Evolutionary conservation across 2,113 vertebrate genomes (phyloP).

Genomic region (Tursiops truncatus): DNA sequence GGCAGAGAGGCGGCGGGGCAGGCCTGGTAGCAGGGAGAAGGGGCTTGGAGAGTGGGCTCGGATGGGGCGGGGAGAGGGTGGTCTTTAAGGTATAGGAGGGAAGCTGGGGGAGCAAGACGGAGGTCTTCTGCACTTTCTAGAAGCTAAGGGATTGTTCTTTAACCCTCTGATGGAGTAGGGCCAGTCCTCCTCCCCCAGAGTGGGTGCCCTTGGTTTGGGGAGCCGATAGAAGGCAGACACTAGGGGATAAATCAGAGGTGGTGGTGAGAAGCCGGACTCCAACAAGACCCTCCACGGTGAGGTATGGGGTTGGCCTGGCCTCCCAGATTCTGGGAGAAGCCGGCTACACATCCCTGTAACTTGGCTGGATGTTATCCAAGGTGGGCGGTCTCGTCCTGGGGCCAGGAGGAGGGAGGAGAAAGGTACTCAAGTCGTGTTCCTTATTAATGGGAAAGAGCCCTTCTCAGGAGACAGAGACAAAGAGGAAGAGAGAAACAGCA

Average conservation of each 20-base stretch:
- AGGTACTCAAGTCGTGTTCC: neutral
- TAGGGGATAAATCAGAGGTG: neutral
- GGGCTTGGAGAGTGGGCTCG: neutral
- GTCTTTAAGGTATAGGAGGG: neutral
- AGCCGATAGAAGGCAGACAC: neutral
- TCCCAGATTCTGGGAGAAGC: neutral
- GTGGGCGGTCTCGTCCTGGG: neutral
- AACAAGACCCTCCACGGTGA: fast-evolving
- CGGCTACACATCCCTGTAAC: fast-evolving
- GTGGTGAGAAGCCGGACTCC: neutral
- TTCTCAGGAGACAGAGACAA: slow-evolving; percentile 50
- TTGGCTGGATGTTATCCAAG: neutral
- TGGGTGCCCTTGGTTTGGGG: neutral
- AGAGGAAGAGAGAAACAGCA: slow-evolving; percentile 22
- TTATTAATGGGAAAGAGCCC: neutral
- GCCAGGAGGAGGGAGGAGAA: neutral
- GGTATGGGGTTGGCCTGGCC: too few relatives aligned
- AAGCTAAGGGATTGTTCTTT: neutral
- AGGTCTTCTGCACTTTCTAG: neutral
- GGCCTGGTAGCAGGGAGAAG: neutral
- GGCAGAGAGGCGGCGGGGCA: too few relatives aligned
- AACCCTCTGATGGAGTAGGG: neutral
- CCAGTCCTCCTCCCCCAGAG: neutral
- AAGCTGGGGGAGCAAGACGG: neutral
- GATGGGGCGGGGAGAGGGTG: fast-evolving